These are phyloP conservation scores for Agonopterix alstromeriana DNA, from an alignment of 2,888 invertebrate species.

Conservation along the genomic window DNA sequence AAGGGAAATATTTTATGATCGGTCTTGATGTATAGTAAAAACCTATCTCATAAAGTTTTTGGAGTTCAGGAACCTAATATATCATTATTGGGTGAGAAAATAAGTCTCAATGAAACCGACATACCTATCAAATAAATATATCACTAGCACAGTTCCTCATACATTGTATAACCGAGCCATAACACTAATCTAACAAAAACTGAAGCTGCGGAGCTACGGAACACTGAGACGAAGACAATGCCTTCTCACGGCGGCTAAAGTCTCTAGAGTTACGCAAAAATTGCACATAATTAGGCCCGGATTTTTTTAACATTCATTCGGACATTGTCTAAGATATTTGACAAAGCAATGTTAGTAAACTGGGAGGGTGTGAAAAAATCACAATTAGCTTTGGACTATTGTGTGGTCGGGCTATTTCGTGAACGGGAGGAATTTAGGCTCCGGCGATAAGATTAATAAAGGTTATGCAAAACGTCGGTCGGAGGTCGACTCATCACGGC, in stretches of 20 bases:
- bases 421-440: conserved; percentile 18
- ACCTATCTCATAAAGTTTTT: too few relatives aligned
- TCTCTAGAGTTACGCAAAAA: conserved; percentile 52
- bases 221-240: conserved; percentile 26
- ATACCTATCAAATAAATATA: conserved; percentile 9
- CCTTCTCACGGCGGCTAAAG: conserved; percentile 35
- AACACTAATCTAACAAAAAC: conserved; percentile 39
- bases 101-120: neutral
- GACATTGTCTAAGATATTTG: conserved; percentile 45
- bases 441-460: conserved; percentile 13
- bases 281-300: conserved; percentile 44
- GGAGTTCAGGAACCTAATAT: neutral
- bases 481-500: conserved; percentile 11
- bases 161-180: conserved; percentile 49
- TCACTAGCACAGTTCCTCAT: conserved; percentile 33
- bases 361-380: conserved; percentile 31
- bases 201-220: conserved; percentile 16
- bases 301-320: conserved; percentile 39
- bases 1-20: too few relatives aligned
- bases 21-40: too few relatives aligned
- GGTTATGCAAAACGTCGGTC: conserved; percentile 21
- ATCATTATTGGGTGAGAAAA: neutral
- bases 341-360: conserved; percentile 37
- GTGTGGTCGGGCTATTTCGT: conserved; percentile 16
- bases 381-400: conserved; percentile 28